A percentile compares a stretch with the other conserved stretches of the same genome.
phyloP scores from a whole-genome alignment of 1,140 invertebrate species.

The Pachypeltis micranthus region DNA sequence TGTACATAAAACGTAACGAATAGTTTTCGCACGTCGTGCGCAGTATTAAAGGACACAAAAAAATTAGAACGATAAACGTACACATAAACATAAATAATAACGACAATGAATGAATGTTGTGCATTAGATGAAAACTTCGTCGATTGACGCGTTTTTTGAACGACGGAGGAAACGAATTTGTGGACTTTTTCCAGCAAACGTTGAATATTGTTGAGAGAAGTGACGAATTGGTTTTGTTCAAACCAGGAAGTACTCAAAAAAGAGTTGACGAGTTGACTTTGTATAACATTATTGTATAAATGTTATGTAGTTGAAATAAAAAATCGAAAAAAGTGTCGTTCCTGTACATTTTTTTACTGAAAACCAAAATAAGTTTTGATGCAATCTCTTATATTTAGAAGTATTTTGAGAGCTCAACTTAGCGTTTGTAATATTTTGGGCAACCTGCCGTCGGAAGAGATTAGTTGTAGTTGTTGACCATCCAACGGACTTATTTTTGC shows the following conservation, averaged over 20 bases:
- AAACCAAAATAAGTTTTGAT: background rate
- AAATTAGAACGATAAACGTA: no score
- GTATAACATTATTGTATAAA: constrained; percentile 15
- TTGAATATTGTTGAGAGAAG: no score
- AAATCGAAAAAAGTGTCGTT: background rate
- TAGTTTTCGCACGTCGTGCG: constrained; percentile 15
- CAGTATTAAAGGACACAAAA: constrained; percentile 14
- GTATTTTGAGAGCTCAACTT: no score
- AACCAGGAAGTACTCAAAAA: background rate
- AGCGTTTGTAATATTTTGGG: no score
- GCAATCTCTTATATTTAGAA: no score
- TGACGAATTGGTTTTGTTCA: background rate
- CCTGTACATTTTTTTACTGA: background rate
- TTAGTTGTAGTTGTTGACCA: no score
- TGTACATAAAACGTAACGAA: constrained; percentile 13
- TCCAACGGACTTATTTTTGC: no score
- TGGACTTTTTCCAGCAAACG: no score
- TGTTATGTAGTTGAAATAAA: constrained; percentile 21
- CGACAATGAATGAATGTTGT: background rate
- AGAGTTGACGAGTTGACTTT: background rate
- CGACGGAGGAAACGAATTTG: no score
- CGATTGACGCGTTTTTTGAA: no score
- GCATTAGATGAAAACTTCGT: background rate
- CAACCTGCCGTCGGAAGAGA: no score
- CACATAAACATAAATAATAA: no score